Evolutionary conservation across 1,140 invertebrate species (phyloP).

Genomic region (Battus philenor): DNA sequence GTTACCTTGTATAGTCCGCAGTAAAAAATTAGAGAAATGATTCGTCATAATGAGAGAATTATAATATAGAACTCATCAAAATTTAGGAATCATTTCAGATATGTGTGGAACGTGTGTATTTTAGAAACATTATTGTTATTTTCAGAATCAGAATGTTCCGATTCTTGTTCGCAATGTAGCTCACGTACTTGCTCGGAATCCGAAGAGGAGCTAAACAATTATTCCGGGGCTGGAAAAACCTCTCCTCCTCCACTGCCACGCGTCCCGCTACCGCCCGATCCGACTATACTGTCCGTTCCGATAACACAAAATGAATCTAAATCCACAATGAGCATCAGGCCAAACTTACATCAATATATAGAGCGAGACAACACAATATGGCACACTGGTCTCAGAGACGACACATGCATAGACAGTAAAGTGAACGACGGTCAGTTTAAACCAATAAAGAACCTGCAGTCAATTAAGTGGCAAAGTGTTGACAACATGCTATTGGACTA

Average conservation of each 20-base stretch:
- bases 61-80: no score
- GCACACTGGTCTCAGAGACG: conserved; percentile 43
- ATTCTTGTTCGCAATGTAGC: conserved; percentile 56
- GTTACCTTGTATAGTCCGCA: no score
- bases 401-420: conserved; percentile 29
- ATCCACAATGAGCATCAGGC: conserved; percentile 53
- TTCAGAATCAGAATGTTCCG: conserved; percentile 62
- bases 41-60: no score
- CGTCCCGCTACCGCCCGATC: conserved; percentile 34
- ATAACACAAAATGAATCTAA: conserved; percentile 42
- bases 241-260: conserved; percentile 48
- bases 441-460: conserved; percentile 30
- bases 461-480: conserved; percentile 46
- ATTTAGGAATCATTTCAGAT: no score
- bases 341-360: conserved; percentile 62
- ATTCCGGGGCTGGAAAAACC: conserved; percentile 31
- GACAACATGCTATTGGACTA: conserved; percentile 38
- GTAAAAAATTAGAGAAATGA: no score
- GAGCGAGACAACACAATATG: conserved; percentile 62
- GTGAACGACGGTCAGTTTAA: conserved; percentile 29
- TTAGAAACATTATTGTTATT: conserved; percentile 20
- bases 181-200: conserved; percentile 42
- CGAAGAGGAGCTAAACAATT: conserved; percentile 34
- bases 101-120: no score
- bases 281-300: conserved; percentile 46